Percentiles rank a stretch among this genome's conserved stretches.
These are phyloP conservation scores for Drosophila vallismaia DNA, from an alignment of 2,888 invertebrate genomes.

Conservation along the genomic window DNA sequence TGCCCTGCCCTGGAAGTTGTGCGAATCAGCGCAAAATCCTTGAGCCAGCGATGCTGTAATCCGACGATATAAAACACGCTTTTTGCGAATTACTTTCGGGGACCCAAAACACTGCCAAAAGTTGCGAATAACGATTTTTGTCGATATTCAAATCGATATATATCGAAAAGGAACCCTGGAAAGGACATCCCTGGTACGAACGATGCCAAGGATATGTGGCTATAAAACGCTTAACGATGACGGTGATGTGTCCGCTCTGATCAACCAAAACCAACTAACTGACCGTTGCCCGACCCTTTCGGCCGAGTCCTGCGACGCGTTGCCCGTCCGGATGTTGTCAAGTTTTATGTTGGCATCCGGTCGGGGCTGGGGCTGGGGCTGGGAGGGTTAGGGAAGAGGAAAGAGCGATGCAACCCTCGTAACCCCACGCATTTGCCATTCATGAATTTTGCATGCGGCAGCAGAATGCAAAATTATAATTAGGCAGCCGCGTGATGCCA, in stretches of 20 bases:
- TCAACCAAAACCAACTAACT: slow-evolving; percentile 13
- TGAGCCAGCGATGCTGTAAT: neutral
- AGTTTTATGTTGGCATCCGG: slow-evolving; percentile 73
- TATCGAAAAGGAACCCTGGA: neutral
- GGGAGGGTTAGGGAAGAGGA: neutral
- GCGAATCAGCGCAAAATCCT: slow-evolving; percentile 67
- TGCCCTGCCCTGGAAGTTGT: slow-evolving; percentile 55
- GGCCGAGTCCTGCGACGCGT: slow-evolving; percentile 18
- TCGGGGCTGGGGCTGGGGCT: neutral
- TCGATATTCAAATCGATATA: neutral
- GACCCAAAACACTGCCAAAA: neutral
- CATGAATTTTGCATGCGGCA: slow-evolving; percentile 78
- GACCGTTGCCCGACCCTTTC: slow-evolving; percentile 13
- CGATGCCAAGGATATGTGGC: slow-evolving; percentile 34
- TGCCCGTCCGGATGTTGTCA: slow-evolving; percentile 74
- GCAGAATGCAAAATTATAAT: slow-evolving; percentile 77
- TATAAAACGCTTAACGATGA: slow-evolving; percentile 74
- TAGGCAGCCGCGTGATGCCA: slow-evolving; percentile 60
- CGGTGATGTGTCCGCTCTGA: slow-evolving; percentile 41
- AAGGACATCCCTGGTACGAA: neutral
- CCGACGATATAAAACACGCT: neutral
- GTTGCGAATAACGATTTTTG: neutral
- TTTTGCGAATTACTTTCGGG: too few species aligned
- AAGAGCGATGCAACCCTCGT: neutral
- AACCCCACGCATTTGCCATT: slow-evolving; percentile 7